Evolutionary conservation across 2,797 vertebrate species (phyloP), one percentile per base, ranked within the genome.

Genomic region (Cyprinodon diabolis): DNA sequence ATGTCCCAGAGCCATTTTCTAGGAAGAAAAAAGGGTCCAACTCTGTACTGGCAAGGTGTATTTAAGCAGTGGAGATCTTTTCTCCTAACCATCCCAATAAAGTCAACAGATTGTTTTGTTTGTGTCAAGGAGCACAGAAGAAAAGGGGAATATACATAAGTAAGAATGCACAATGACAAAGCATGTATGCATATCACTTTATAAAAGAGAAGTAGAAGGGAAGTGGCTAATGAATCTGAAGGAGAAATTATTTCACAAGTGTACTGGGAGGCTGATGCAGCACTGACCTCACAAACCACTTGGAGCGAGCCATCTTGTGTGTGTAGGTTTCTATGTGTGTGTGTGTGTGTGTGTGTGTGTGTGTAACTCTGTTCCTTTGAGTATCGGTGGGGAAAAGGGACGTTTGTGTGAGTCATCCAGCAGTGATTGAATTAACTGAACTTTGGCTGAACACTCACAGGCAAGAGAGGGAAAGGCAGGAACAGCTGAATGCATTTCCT

Each of bases 381-480:
- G 83, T 23, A 68, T 84, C 68, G 87, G 72, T 76, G 72, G 71
- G 84, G 79, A 30, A 81, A 78, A 79, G 71, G 81, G 86, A 87
- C 87, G 80, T 79, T 81, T 71, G 78, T 55, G 54, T 92, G 92
- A 92, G 87, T 92, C 92, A 93, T 87, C 87, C 84, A 87, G 40
- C 77, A 70, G 78, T 83, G 84, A 93, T 91, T 87, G 87, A 91
- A 92, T 93, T 90, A 90, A 77, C 83, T 87, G 78, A 92, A 90
- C 84, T 87, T 85, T 87, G 75, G 79, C 85, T 87, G 86, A 83
- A 84, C 81, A 83, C 76, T 87, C 68, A 54, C 68, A 57, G 70
- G 55, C 76, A 55, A 62, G 5, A 66, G 37, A 67, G 43, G 71
- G 71, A 78, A 78, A 73, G 56, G 71, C 66, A 80, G 72, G 40